Base-by-base conservation (phyloP, 92 coral and sea anemone genomes). In the Meandrina meandrites region DNA sequence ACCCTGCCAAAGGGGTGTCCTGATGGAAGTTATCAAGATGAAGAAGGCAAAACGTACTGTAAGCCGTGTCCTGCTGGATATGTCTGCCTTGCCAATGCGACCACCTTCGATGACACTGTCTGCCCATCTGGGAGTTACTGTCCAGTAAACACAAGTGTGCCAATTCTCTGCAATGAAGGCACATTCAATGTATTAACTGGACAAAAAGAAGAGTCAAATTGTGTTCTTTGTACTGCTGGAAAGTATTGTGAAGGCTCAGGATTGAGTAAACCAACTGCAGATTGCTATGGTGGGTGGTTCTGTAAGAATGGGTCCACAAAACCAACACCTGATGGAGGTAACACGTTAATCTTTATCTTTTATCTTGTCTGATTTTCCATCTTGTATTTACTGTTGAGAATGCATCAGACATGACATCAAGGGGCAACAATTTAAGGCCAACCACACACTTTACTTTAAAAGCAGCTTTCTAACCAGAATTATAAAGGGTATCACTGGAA, bases 221-320 rank as follows among this genome's bases (percentile, higher is more conserved):
- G 99, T 87, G 86, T 81, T 67, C 80, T 90, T 35, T 97, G 99
- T 73, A 91, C 96, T 40, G 97, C 93, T 62, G 99, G 99, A 27
- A 97, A 90, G 95, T 97, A 95, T 77, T 97, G 99, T 70, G 93
- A 90, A 80, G 94, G 96, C n/a, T 50, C 78, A 74, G 97, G 97
- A 18, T 86, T 95, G 31, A 88, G 88, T 79, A 72, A 81, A 40
- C 99, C 99, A 32, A 97, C 97, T 14, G 94, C 86, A 31, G 90
- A 92, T 80, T 97, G 99, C 73, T 92, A 94, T 32, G 98, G 94
- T 4, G 99, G 99, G 15, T 97, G 99, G 99, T 95, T 90, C 86
- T 97, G 99, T 84, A 90, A 87, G 37, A 96, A 93, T 92, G 99
- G 99, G 53, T 96, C 99, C 16, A 84, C 88, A 7, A 86, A 81